Conservation (phyloP, 2,797 vertebrate genomes). For the Loriculus beryllinus region DNA sequence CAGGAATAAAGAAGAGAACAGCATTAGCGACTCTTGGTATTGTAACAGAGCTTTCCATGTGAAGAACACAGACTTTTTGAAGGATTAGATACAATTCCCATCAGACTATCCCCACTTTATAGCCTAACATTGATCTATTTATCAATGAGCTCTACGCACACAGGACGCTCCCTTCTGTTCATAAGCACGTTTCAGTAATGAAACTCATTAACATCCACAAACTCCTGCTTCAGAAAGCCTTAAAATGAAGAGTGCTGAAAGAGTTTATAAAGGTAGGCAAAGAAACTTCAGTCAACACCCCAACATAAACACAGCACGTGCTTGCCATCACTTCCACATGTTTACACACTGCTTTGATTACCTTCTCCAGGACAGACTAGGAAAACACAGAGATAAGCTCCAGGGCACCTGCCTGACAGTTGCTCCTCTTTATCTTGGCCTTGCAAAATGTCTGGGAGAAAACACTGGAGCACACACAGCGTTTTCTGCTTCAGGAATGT, state of each 20-base stretch:
- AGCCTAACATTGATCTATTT: not conserved
- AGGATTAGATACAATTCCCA: not conserved
- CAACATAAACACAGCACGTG: not conserved
- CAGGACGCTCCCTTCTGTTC: not conserved
- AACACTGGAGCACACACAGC: not conserved
- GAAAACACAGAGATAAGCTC: conserved; percentile 37
- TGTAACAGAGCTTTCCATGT: not conserved
- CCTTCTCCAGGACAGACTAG: not conserved
- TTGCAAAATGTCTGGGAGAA: conserved; percentile 24
- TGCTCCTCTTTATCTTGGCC: conserved; percentile 47
- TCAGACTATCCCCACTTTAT: not conserved
- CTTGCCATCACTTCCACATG: not conserved
- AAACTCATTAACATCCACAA: not conserved
- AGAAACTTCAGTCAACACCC: not conserved
- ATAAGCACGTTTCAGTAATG: not conserved
- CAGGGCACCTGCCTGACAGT: conserved; percentile 43
- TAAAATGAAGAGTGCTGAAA: not conserved
- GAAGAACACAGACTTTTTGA: not conserved
- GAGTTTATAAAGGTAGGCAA: not conserved
- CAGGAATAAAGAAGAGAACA: not conserved
- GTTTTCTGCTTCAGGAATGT: not conserved
- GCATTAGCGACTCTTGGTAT: not conserved
- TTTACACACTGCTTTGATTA: conserved; percentile 15
- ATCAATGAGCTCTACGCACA: not conserved
- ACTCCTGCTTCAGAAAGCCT: not conserved